Percentiles rank a stretch among this genome's conserved stretches.
Evolutionary conservation across 2,888 invertebrate species (phyloP).

Genomic region (Yponomeuta evonymella): DNA sequence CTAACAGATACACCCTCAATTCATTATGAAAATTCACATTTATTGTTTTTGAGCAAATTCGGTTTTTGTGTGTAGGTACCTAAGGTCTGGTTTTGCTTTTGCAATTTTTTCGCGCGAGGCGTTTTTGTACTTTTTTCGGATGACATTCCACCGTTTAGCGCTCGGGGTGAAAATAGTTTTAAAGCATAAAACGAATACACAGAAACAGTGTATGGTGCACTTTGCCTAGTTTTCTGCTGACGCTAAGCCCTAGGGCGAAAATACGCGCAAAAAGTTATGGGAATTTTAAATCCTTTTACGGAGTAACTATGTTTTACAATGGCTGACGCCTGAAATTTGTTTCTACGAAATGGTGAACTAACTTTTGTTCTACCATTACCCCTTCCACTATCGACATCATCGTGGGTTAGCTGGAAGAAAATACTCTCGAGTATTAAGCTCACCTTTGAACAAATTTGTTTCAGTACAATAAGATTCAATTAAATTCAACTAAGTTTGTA

Average conservation of each 20-base stretch:
- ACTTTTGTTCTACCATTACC: no score
- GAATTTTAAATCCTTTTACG: not conserved
- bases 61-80: slow-evolving; percentile 30
- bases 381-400: no score
- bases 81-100: slow-evolving; percentile 36
- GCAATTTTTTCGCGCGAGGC: slow-evolving; percentile 35
- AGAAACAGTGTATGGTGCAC: not conserved
- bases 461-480: no score
- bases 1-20: slow-evolving; percentile 5
- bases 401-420: no score
- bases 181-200: slow-evolving; percentile 21
- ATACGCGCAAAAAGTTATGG: not conserved
- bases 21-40: slow-evolving; percentile 4
- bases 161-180: slow-evolving; percentile 29
- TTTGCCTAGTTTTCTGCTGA: slow-evolving; percentile 2
- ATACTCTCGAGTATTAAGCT: no score
- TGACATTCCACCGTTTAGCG: slow-evolving; percentile 34
- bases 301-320: not conserved
- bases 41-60: slow-evolving; percentile 25
- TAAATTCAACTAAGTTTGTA: no score
- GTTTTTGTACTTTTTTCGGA: slow-evolving; percentile 42
- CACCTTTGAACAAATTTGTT: no score
- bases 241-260: not conserved
- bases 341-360: not conserved
- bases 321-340: not conserved